These are phyloP conservation scores for Oncopodura yosiiana DNA, from an alignment of 1,140 invertebrate species.

Conservation along the genomic window DNA sequence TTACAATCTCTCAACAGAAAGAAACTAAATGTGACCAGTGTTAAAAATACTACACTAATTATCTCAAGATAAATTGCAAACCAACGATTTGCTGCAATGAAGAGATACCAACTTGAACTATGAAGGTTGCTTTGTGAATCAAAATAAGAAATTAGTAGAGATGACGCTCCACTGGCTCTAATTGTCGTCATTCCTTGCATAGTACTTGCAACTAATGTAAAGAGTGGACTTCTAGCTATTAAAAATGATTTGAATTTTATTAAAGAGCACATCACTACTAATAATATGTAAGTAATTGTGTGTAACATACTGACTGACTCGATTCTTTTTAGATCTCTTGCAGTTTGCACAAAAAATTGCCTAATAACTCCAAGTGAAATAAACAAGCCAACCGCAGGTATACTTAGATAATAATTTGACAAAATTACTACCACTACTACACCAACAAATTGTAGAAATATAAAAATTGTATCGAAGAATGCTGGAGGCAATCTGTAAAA, in stretches of 20 bases:
- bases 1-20: slow-evolving; percentile 15
- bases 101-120: slow-evolving; percentile 55
- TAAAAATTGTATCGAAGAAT: slow-evolving; percentile 7
- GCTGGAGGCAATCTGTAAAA: slow-evolving; percentile 3
- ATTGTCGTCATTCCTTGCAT: slow-evolving; percentile 48
- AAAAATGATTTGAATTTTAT: not conserved
- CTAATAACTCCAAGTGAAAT: slow-evolving; percentile 43
- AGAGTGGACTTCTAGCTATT: slow-evolving; percentile 48
- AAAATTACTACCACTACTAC: slow-evolving; percentile 39
- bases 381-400: slow-evolving; percentile 47
- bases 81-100: slow-evolving; percentile 48
- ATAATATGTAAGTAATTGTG: not conserved
- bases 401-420: slow-evolving; percentile 49
- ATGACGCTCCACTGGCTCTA: too few species aligned
- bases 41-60: slow-evolving; percentile 17
- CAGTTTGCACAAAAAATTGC: slow-evolving; percentile 28
- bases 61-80: slow-evolving; percentile 28
- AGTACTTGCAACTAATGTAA: slow-evolving; percentile 47
- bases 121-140: too few species aligned
- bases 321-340: slow-evolving; percentile 25
- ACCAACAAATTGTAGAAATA: slow-evolving; percentile 15
- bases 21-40: slow-evolving; percentile 18
- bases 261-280: not conserved
- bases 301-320: slow-evolving; percentile 17
- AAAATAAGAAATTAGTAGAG: too few species aligned